Percentiles rank a stretch among this genome's conserved stretches.
These are phyloP conservation scores for Mythimna loreyi DNA, from an alignment of 2,888 invertebrate genomes.

Conservation along the genomic window DNA sequence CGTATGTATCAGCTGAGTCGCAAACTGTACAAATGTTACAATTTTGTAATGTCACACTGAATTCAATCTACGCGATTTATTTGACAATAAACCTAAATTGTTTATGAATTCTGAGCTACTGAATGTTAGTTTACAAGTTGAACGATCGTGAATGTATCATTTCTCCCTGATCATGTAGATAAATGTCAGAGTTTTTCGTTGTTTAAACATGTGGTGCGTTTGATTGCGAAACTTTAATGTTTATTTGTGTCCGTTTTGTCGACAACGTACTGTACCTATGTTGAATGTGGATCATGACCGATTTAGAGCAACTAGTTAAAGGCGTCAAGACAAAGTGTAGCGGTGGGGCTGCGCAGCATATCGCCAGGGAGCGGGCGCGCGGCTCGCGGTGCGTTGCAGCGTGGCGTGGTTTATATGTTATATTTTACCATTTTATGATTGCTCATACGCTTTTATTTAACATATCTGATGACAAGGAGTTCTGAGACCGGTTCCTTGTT, in stretches of 20 bases:
- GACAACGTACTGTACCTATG: conserved; percentile 46
- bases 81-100: too few relatives aligned
- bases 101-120: background rate
- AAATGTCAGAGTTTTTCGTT: conserved; percentile 22
- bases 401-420: background rate
- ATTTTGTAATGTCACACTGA: background rate
- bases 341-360: conserved; percentile 2
- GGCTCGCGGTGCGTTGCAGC: background rate
- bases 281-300: conserved; percentile 62
- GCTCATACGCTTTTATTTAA: too few relatives aligned
- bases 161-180: background rate
- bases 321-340: conserved; percentile 55
- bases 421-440: too few relatives aligned
- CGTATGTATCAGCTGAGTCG: too few relatives aligned
- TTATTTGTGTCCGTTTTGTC: conserved; percentile 62
- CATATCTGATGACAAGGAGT: too few relatives aligned
- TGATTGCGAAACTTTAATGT: conserved; percentile 54
- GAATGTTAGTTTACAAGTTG: background rate
- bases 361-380: too few relatives aligned
- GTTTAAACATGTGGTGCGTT: conserved; percentile 26
- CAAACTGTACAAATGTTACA: background rate
- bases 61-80: background rate
- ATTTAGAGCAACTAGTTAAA: conserved; percentile 59
- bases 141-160: background rate
- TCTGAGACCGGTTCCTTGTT: too few relatives aligned